Evolutionary conservation across 2,113 vertebrate species (phyloP).

Genomic region (Melanerpes formicivorus): DNA sequence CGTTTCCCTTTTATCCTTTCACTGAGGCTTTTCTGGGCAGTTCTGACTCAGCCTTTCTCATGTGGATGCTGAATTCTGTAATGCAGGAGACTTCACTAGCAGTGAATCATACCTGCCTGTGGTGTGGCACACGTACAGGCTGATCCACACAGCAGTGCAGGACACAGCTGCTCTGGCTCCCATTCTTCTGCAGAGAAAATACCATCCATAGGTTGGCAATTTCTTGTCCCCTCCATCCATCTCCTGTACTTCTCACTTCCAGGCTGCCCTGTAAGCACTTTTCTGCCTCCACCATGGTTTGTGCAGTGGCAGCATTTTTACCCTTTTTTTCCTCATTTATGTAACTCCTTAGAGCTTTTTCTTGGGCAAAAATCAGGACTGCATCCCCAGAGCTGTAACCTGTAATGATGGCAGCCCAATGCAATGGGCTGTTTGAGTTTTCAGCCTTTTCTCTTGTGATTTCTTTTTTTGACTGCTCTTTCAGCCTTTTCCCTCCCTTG

Average conservation of each 20-base stretch:
- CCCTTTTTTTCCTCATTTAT: background rate
- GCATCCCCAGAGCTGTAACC: background rate
- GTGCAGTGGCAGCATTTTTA: background rate
- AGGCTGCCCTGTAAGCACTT: background rate
- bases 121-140: background rate
- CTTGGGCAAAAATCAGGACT: background rate
- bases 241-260: background rate
- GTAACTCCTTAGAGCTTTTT: background rate
- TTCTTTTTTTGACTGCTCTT: background rate
- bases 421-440: background rate
- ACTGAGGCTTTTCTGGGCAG: background rate
- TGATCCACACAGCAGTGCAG: background rate
- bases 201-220: background rate
- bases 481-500: background rate
- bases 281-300: background rate
- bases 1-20: background rate
- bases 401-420: background rate
- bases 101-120: background rate
- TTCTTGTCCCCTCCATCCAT: background rate
- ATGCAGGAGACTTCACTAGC: background rate
- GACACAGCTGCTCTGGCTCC: background rate
- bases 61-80: background rate
- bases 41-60: background rate
- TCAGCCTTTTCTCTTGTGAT: background rate
- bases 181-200: background rate